Percentiles rank a stretch among this genome's conserved stretches.
phyloP scores from a whole-genome alignment of 2,888 invertebrate genomes.

The Epirrita christyi region DNA sequence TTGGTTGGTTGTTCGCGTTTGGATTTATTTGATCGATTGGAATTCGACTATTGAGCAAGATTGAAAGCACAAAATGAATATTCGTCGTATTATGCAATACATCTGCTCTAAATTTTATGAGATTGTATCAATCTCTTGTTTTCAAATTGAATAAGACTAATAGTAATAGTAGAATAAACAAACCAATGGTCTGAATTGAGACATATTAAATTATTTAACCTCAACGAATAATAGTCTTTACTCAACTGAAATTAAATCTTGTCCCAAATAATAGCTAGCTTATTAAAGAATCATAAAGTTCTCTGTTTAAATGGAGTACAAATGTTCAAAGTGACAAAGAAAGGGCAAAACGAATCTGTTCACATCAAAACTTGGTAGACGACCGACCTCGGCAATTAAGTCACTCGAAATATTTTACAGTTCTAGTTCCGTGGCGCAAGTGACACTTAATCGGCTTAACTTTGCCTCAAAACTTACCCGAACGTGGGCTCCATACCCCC shows the following conservation, averaged over 20 bases:
- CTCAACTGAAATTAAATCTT: background rate
- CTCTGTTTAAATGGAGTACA: constrained; percentile 10
- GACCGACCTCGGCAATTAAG: constrained; percentile 77
- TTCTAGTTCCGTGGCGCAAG: constrained; percentile 80
- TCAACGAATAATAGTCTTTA: no score
- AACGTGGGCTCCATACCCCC: constrained; percentile 43
- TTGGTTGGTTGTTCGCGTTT: constrained; percentile 16
- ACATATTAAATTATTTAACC: no score
- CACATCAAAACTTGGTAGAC: constrained; percentile 66
- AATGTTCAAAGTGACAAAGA: constrained; percentile 36
- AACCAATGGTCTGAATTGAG: no score
- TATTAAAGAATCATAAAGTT: constrained; percentile 17
- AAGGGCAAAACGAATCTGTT: constrained; percentile 57
- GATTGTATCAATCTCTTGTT: no score
- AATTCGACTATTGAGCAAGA: background rate
- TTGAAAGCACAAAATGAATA: background rate
- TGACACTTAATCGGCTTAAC: constrained; percentile 83
- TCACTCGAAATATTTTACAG: constrained; percentile 82
- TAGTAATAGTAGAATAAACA: no score
- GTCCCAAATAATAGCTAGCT: background rate
- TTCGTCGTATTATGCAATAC: no score
- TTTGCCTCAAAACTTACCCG: constrained; percentile 77
- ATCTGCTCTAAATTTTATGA: no score
- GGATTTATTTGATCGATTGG: background rate
- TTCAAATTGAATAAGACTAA: no score